A percentile compares a stretch with the other conserved stretches of the same genome.
phyloP scores from a whole-genome alignment of 1,140 invertebrate genomes.

The Bombus vancouverensis region DNA sequence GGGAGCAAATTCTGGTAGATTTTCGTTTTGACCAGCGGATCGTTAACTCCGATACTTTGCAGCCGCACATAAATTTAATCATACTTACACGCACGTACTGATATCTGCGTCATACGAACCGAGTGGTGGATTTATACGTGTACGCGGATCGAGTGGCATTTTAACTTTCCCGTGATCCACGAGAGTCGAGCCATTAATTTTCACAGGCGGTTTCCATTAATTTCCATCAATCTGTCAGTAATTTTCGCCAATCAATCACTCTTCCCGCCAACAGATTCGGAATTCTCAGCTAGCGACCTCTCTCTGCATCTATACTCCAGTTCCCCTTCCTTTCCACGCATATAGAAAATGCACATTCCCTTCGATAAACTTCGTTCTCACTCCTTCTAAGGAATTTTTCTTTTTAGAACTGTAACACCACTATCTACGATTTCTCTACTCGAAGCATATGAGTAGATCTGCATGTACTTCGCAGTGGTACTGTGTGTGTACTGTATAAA shows the following conservation, averaged over 20 bases:
- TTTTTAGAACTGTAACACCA: no score
- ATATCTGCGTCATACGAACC: constrained; percentile 23
- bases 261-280: constrained; percentile 12
- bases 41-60: constrained; percentile 45
- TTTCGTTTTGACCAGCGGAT: constrained; percentile 5
- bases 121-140: constrained; percentile 43
- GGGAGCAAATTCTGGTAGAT: not conserved
- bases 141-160: constrained; percentile 37
- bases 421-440: no score
- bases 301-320: not conserved
- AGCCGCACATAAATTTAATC: constrained; percentile 46
- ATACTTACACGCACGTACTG: constrained; percentile 12
- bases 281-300: constrained; percentile 15
- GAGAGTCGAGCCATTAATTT: constrained; percentile 60
- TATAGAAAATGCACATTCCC: no score
- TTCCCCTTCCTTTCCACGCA: not conserved
- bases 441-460: no score
- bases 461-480: no score
- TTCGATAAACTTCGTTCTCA: no score
- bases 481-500: no score
- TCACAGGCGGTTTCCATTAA: constrained; percentile 53
- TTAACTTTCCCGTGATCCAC: constrained; percentile 51
- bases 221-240: constrained; percentile 68
- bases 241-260: constrained; percentile 67
- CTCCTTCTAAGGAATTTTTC: no score